A percentile compares a stretch with the other conserved stretches of the same genome.
These are phyloP conservation scores for Psephotus haematonotus DNA, from an alignment of 2,113 vertebrate species.

Conservation along the genomic window DNA sequence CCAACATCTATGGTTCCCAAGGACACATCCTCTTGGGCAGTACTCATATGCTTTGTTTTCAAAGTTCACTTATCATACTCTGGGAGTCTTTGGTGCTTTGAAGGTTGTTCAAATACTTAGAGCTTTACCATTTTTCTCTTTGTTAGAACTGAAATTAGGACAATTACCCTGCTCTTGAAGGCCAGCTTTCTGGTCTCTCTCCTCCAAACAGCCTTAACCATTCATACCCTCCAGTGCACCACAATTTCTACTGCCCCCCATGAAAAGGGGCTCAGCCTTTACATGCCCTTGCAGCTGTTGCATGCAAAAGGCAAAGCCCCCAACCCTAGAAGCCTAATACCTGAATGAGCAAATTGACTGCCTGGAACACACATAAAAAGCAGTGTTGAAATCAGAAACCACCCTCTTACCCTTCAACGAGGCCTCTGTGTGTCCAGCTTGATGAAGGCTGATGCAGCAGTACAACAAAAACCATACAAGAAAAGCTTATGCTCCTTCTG, in stretches of 20 bases:
- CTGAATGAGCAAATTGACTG: not conserved
- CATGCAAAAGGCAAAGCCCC: not conserved
- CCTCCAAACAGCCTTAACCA: not conserved
- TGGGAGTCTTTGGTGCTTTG: not conserved
- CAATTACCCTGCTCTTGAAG: not conserved
- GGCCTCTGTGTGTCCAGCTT: not conserved
- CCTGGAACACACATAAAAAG: not conserved
- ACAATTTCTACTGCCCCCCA: not conserved
- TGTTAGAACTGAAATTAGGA: not conserved
- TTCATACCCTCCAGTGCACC: not conserved
- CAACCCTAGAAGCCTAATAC: not conserved
- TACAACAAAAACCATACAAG: not conserved
- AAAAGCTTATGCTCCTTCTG: not conserved
- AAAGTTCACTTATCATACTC: not conserved
- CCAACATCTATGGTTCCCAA: not conserved
- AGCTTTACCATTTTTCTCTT: not conserved
- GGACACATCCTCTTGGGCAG: not conserved
- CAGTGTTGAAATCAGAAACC: not conserved
- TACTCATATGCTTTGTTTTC: not conserved
- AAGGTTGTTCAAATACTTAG: not conserved
- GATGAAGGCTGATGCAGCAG: not conserved
- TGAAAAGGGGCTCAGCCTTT: not conserved
- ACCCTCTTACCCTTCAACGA: not conserved
- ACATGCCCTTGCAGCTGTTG: not conserved
- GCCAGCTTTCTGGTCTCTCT: not conserved